Conservation (phyloP, 2,888 invertebrate genomes). For the Patella caerulea region DNA sequence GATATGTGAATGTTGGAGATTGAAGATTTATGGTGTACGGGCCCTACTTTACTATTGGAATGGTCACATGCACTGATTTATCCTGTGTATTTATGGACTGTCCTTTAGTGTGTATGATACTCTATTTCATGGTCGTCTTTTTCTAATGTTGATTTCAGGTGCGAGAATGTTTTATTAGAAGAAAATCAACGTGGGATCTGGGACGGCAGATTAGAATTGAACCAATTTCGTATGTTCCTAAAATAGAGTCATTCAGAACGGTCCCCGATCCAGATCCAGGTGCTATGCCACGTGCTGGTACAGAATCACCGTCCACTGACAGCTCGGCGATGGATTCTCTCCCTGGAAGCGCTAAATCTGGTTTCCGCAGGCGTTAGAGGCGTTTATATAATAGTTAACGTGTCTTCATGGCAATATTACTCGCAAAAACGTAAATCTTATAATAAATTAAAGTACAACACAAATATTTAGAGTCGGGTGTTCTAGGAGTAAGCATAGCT, state of each 20-base stretch:
- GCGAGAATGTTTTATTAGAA: slow-evolving; percentile 16
- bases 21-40: no score
- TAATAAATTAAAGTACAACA: no score
- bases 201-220: slow-evolving; percentile 14
- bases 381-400: no score
- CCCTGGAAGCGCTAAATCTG: not conserved
- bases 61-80: no score
- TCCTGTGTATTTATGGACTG: no score
- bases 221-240: not conserved
- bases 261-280: not conserved
- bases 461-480: no score
- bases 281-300: not conserved
- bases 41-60: no score
- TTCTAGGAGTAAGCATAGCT: no score
- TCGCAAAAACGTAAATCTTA: no score
- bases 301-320: not conserved
- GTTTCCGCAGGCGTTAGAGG: not conserved
- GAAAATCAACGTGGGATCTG: slow-evolving; percentile 19
- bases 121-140: not conserved
- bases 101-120: no score
- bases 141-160: slow-evolving; percentile 8
- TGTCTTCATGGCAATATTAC: no score
- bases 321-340: not conserved
- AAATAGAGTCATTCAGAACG: not conserved
- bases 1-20: no score